A percentile compares a stretch with the other conserved stretches of the same genome.
phyloP scores from a whole-genome alignment of 2,113 vertebrate genomes.

The Capreolus pygargus region DNA sequence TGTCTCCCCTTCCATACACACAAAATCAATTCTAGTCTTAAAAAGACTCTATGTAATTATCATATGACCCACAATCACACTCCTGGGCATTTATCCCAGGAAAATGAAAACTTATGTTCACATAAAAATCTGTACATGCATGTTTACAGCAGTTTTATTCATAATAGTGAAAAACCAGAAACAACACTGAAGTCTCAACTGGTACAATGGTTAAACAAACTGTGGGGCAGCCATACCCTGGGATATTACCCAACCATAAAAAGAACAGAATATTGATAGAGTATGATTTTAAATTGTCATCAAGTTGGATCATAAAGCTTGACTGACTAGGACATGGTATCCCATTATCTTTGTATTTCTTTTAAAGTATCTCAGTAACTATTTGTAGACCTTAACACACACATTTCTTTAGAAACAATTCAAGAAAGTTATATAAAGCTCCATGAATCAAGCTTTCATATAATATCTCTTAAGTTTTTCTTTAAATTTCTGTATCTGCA shows the following conservation, averaged over 20 bases:
- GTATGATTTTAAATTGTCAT: neutral
- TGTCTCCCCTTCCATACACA: neutral
- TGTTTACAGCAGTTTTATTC: conserved; percentile 24
- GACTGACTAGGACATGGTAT: neutral
- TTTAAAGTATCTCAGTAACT: neutral
- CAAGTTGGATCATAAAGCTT: neutral
- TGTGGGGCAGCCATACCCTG: neutral
- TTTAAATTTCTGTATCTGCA: neutral
- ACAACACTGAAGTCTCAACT: neutral
- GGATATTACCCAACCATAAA: neutral
- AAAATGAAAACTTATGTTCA: conserved; percentile 44
- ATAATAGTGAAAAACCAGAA: neutral
- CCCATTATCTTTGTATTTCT: neutral
- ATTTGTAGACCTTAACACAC: neutral
- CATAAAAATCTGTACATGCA: neutral
- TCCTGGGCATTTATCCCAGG: conserved; percentile 26
- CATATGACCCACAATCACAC: conserved; percentile 4
- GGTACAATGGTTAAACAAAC: neutral
- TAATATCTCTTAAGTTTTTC: conserved; percentile 1
- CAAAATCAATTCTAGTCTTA: neutral
- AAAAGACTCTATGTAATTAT: conserved; percentile 42
- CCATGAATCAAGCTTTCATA: neutral
- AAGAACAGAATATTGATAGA: neutral
- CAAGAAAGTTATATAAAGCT: neutral
- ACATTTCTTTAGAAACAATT: conserved; percentile 10